Evolutionary conservation across 1,140 invertebrate species (phyloP).

Genomic region (Agrypnia vestita): DNA sequence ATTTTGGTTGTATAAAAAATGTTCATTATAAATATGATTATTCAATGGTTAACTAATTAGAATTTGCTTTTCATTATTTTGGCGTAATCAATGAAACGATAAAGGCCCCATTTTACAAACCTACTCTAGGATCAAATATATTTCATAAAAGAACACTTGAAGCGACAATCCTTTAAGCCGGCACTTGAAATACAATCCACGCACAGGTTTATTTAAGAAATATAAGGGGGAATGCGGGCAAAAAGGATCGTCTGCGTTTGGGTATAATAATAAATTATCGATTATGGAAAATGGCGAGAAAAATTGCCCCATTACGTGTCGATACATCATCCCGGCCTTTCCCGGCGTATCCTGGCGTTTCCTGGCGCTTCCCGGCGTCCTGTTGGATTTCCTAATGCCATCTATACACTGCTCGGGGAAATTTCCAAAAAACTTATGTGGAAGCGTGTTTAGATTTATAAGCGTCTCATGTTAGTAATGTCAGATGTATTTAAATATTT

Average conservation of each 20-base stretch:
- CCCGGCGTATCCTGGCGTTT: background rate
- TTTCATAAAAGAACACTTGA: constrained; percentile 5
- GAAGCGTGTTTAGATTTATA: constrained; percentile 60
- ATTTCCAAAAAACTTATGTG: constrained; percentile 56
- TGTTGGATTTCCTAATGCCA: constrained; percentile 58
- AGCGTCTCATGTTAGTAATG: constrained; percentile 28
- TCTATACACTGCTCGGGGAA: constrained; percentile 44
- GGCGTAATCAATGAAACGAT: background rate
- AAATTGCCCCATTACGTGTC: constrained; percentile 61
- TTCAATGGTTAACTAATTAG: no score
- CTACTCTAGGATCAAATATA: constrained; percentile 8
- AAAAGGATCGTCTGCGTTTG: constrained; percentile 36
- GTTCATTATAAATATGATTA: no score
- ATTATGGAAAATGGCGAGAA: constrained; percentile 62
- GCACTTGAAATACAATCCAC: constrained; percentile 35
- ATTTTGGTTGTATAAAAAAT: no score
- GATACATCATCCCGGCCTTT: constrained; percentile 60
- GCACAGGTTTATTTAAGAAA: constrained; percentile 46
- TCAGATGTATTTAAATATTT: background rate
- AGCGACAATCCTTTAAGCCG: constrained; percentile 23
- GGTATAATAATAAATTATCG: constrained; percentile 61
- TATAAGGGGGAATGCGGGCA: constrained; percentile 1
- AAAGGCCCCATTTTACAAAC: constrained; percentile 3
- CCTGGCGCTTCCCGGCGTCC: constrained; percentile 36
- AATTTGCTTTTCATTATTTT: no score